A percentile compares a stretch with the other conserved stretches of the same genome.
Conservation (phyloP, 2,113 vertebrate genomes). For the Puma concolor region DNA sequence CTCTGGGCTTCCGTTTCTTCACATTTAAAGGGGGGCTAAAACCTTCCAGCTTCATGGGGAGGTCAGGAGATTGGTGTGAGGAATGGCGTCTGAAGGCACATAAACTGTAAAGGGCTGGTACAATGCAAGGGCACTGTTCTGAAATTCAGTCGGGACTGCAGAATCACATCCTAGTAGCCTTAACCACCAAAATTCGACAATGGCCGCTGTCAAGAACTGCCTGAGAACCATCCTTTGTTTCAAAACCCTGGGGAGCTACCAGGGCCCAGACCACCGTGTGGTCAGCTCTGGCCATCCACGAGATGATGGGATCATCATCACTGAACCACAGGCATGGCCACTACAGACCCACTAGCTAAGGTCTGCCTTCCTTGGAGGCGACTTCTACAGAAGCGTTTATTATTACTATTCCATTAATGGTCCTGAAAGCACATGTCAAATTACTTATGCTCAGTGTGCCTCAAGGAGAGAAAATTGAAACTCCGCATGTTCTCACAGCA, state of each 20-base stretch:
- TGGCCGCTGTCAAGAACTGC: fast-evolving
- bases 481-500: neutral
- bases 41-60: fast-evolving
- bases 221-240: no score
- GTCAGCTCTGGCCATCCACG: fast-evolving
- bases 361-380: neutral
- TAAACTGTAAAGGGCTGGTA: neutral
- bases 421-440: constrained; percentile 19
- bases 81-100: neutral
- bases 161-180: fast-evolving
- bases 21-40: neutral
- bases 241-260: neutral
- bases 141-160: fast-evolving
- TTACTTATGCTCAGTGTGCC: neutral
- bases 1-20: neutral
- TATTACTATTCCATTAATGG: neutral
- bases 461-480: constrained; percentile 15
- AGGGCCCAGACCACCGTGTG: fast-evolving
- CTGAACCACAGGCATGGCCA: no score
- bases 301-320: fast-evolving
- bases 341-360: fast-evolving
- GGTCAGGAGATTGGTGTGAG: fast-evolving
- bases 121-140: neutral
- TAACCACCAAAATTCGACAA: fast-evolving
- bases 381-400: neutral